Percentiles rank a stretch among this genome's conserved stretches.
Conservation (phyloP, 2,113 vertebrate genomes). For the Leucopsar rothschildi region DNA sequence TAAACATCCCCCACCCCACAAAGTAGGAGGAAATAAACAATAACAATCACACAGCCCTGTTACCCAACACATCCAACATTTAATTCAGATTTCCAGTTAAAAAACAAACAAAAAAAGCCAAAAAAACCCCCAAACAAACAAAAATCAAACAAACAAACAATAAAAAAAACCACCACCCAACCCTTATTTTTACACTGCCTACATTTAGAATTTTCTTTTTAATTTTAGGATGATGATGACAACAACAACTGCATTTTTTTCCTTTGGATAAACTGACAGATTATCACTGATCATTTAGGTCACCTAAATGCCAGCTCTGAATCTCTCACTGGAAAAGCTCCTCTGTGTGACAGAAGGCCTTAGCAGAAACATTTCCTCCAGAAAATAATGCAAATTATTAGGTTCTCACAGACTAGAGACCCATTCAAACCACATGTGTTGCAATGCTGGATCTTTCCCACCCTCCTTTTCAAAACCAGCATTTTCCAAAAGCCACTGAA, state of each 20-base stretch:
- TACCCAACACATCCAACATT: neutral
- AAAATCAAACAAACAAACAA: neutral
- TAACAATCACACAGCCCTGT: neutral
- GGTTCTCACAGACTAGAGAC: neutral
- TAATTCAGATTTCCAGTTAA: neutral
- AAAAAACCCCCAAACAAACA: no score
- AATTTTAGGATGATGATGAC: neutral
- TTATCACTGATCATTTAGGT: slow-evolving; percentile 45
- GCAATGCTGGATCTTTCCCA: neutral
- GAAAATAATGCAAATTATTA: neutral
- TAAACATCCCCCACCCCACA: neutral
- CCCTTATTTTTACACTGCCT: neutral
- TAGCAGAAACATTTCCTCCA: neutral
- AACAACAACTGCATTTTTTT: neutral
- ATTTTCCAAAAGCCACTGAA: neutral
- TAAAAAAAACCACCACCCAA: no score
- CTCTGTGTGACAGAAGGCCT: slow-evolving; percentile 1
- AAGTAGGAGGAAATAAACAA: neutral
- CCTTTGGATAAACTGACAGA: neutral
- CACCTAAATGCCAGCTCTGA: slow-evolving; percentile 29
- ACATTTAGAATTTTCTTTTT: neutral
- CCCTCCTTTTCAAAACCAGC: neutral
- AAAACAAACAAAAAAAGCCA: neutral
- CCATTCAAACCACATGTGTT: neutral
- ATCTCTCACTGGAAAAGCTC: neutral